phyloP scores from a whole-genome alignment of 2,113 vertebrate species.

The Lepus timidus region DNA sequence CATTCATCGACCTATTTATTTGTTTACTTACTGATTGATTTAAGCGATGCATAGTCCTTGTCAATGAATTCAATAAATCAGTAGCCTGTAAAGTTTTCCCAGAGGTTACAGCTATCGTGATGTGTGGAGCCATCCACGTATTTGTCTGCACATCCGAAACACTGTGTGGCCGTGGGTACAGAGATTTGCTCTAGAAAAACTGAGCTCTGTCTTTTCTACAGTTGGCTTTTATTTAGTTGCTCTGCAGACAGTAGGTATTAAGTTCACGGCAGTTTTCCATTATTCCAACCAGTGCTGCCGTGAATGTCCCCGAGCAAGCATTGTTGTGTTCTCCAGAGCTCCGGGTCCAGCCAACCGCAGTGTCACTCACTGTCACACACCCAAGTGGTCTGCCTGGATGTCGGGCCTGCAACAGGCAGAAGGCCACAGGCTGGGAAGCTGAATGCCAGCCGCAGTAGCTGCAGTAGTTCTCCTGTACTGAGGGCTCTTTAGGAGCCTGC shows the following conservation, averaged over 20 bases:
- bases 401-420: not conserved
- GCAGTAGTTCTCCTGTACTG: not conserved
- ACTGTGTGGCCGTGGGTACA: not conserved
- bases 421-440: not conserved
- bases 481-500: not conserved
- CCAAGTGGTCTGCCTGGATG: not conserved
- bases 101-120: not conserved
- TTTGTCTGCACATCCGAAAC: not conserved
- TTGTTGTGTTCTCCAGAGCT: not conserved
- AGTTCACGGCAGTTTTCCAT: not conserved
- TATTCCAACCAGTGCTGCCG: not conserved
- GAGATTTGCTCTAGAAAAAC: not conserved
- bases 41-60: not conserved
- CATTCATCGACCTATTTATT: not conserved
- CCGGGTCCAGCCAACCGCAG: not conserved
- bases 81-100: not conserved
- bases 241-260: not conserved
- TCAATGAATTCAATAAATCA: slow-evolving; percentile 32
- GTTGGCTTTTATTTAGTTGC: not conserved
- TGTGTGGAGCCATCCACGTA: not conserved
- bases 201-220: too few species aligned
- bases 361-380: not conserved
- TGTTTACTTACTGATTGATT: not conserved
- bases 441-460: not conserved
- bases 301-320: not conserved